Conservation (phyloP, 1,140 invertebrate species). For the Sinonovacula constricta region DNA sequence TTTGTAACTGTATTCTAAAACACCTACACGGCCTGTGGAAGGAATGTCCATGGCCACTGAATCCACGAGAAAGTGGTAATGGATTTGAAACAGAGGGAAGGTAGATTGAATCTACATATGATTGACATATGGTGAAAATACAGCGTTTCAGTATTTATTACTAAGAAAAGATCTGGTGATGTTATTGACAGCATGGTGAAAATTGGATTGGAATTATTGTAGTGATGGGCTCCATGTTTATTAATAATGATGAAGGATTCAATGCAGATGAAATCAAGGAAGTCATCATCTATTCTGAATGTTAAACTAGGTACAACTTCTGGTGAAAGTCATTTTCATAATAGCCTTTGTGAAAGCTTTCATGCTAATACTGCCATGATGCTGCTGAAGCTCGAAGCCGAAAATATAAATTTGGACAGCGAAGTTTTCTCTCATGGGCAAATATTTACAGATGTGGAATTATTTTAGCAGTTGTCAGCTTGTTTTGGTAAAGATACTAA, state of each 20-base stretch:
- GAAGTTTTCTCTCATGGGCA: too few relatives aligned
- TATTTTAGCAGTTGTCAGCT: conserved; percentile 45
- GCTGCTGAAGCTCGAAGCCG: conserved; percentile 31
- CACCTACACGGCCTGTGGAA: conserved; percentile 16
- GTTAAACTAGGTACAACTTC: too few relatives aligned
- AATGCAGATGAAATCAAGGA: conserved; percentile 36
- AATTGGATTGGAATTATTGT: conserved; percentile 36
- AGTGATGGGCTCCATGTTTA: conserved; percentile 33
- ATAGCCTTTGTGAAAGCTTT: conserved; percentile 41
- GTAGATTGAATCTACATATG: conserved; percentile 29
- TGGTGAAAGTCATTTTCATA: conserved; percentile 34
- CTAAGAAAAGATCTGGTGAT: conserved; percentile 12
- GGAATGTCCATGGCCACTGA: conserved; percentile 24
- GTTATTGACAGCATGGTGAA: conserved; percentile 40
- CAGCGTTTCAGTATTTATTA: conserved; percentile 27
- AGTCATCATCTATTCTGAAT: conserved; percentile 21
- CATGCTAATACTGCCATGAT: conserved; percentile 48
- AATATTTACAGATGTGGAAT: conserved; percentile 57
- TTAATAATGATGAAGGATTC: conserved; percentile 44
- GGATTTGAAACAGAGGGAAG: too few relatives aligned
- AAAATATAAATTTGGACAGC: too few relatives aligned
- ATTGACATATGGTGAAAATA: conserved; percentile 47
- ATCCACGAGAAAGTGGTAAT: conserved; percentile 32
- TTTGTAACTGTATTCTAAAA: conserved; percentile 30
- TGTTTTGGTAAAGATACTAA: conserved; percentile 22